Conservation (phyloP, 1,140 invertebrate genomes). For the Leptinotarsa texana region DNA sequence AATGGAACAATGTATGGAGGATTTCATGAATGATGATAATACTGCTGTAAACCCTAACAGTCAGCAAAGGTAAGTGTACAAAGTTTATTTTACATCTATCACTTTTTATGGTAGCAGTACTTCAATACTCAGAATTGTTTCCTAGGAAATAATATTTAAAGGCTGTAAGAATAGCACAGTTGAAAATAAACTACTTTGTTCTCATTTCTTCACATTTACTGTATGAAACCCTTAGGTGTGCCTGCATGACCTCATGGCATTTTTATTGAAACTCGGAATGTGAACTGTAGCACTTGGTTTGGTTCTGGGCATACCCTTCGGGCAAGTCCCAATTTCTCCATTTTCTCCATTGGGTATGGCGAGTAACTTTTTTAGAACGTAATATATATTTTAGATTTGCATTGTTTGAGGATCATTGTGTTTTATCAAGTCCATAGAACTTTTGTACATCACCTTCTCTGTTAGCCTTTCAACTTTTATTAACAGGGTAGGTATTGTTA, state of each 20-base stretch:
- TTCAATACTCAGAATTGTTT: background rate
- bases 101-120: background rate
- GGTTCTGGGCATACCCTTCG: too few species aligned
- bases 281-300: too few species aligned
- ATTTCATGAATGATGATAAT: conserved; percentile 73
- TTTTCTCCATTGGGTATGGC: too few species aligned
- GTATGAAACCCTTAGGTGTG: background rate
- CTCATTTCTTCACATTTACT: too few species aligned
- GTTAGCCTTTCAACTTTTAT: too few species aligned
- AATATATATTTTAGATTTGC: too few species aligned
- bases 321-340: too few species aligned
- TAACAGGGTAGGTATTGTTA: too few species aligned
- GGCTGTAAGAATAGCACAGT: background rate
- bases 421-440: too few species aligned
- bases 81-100: background rate
- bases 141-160: background rate
- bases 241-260: background rate
- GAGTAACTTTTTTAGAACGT: too few species aligned
- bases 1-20: conserved; percentile 84
- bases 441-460: too few species aligned
- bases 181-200: background rate
- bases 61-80: conserved; percentile 19
- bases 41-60: conserved; percentile 16
- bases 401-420: too few species aligned
- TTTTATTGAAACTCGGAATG: background rate